phyloP scores from a whole-genome alignment of 1,140 invertebrate genomes.

The Trichogramma pretiosum region DNA sequence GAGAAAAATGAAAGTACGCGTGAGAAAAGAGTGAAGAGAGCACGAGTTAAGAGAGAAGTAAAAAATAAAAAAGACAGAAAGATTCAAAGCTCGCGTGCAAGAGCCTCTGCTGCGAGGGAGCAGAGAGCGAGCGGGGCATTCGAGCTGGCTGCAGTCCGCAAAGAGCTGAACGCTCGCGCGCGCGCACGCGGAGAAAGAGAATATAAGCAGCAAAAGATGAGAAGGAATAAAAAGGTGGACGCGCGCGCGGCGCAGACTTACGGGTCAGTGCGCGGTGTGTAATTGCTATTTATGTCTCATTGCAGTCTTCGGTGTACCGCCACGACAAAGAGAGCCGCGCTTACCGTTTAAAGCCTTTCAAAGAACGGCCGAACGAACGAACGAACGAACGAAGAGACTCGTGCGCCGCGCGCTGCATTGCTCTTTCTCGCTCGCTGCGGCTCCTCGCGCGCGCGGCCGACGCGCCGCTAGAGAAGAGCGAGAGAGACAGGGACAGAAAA shows the following conservation, averaged over 20 bases:
- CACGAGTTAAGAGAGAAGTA: not conserved
- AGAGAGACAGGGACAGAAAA: not conserved
- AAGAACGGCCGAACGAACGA: conserved; percentile 15
- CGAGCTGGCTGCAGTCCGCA: no score
- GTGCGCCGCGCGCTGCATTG: not conserved
- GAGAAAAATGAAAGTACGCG: conserved; percentile 7
- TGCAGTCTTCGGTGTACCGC: conserved; percentile 30
- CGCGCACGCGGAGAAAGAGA: no score
- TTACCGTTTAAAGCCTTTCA: conserved; percentile 33
- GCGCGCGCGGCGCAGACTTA: conserved; percentile 7
- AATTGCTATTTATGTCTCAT: conserved; percentile 43
- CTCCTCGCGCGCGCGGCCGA: not conserved
- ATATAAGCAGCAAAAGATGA: conserved; percentile 5
- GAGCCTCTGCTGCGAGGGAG: not conserved
- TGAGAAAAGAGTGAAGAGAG: not conserved
- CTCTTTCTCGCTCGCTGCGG: not conserved
- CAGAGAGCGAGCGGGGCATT: not conserved
- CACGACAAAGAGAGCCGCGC: conserved; percentile 25
- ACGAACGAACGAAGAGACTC: conserved; percentile 1
- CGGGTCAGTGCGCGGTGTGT: conserved; percentile 23
- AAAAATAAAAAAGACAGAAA: not conserved
- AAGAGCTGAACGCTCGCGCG: conserved; percentile 4
- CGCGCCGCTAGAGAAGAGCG: not conserved
- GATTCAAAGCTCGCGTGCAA: not conserved
- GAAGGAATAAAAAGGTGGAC: conserved; percentile 14